A percentile compares a stretch with the other conserved stretches of the same genome.
Conservation (phyloP, 2,113 vertebrate genomes). For the Cyprinodon brontotheroides region DNA sequence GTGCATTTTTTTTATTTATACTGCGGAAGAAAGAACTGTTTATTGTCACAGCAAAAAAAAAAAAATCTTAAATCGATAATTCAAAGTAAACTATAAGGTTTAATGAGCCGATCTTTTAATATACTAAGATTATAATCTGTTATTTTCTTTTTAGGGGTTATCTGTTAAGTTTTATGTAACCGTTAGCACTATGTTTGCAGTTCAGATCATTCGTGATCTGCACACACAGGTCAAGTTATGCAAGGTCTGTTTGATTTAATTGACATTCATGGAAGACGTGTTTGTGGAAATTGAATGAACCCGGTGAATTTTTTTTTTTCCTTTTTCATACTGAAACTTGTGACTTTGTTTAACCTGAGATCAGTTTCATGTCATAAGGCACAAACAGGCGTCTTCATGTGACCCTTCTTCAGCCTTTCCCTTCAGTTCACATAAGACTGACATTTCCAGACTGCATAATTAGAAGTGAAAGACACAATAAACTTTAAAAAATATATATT, state of each 20-base stretch:
- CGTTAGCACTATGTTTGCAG: conserved; percentile 22
- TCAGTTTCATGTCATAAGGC: conserved; percentile 11
- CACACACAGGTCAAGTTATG: conserved; percentile 47
- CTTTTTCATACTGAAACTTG: conserved; percentile 33
- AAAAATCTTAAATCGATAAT: neutral
- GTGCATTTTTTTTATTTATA: no score
- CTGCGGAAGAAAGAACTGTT: neutral
- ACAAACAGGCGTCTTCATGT: conserved; percentile 9
- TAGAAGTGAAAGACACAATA: no score
- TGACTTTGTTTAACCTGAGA: conserved; percentile 44
- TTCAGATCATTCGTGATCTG: conserved; percentile 12
- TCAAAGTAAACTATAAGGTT: neutral
- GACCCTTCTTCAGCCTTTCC: neutral
- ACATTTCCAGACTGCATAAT: neutral
- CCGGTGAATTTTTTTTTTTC: conserved; percentile 6
- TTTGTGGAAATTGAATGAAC: conserved; percentile 57
- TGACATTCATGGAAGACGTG: conserved; percentile 62
- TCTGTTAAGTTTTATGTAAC: conserved; percentile 1
- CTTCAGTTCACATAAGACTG: neutral
- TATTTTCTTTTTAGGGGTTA: neutral
- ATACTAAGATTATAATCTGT: neutral
- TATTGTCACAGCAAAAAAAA: neutral
- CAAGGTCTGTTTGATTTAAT: conserved; percentile 50
- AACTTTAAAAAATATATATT: no score
- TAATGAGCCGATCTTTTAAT: neutral